Base-by-base conservation (phyloP, 2,113 vertebrate species). In the Ctenodactylus gundi region DNA sequence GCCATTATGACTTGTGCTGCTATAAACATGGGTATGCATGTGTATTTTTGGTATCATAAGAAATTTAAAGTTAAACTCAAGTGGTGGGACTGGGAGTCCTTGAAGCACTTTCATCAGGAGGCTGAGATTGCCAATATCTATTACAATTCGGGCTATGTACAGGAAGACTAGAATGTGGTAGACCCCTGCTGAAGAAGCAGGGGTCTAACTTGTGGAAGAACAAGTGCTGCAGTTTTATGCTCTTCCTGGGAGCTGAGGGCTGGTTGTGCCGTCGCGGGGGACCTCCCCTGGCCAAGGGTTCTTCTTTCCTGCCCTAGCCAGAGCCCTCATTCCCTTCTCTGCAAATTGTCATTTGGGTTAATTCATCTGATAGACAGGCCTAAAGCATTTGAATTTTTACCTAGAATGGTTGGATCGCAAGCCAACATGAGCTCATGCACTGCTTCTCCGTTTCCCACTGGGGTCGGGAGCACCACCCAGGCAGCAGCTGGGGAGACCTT, bases 301-400 rank as follows among this genome's bases (percentile, higher is more conserved):
- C n/a, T n/a, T n/a, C n/a, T n/a, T n/a, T n/a, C n/a, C n/a, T n/a
- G n/a, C n/a, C n/a, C n/a, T n/a, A 84, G 44, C 9, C 41, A 20
- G 75, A 84, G 31, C 46, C 39, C 3, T 14, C 44, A 58, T 36
- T 85, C 81, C 57, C 57, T 95, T 94, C 27, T 51, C 68, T 65
- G 55, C 18, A 72, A 29, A 82, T 86, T 93, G 46, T 68, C 78
- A 55, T 70, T 91, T 49, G 82, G 73, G 91, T 90, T 44, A 95
- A 81, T 51, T 90, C 55, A 77, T 62, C 57, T 85, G 76, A 51
- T 68, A 68, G 93, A 89, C 75, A 75, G 80, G 14, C 29, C n/a
- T 88, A 20, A 58, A 31, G 44, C 25, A 20, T 89, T 70, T 90
- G 36, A 49, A 29, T 94, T 82, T 90, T 87, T 90, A 87, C 76